Conservation (phyloP, 2,888 invertebrate genomes). For the Tipula helvola region DNA sequence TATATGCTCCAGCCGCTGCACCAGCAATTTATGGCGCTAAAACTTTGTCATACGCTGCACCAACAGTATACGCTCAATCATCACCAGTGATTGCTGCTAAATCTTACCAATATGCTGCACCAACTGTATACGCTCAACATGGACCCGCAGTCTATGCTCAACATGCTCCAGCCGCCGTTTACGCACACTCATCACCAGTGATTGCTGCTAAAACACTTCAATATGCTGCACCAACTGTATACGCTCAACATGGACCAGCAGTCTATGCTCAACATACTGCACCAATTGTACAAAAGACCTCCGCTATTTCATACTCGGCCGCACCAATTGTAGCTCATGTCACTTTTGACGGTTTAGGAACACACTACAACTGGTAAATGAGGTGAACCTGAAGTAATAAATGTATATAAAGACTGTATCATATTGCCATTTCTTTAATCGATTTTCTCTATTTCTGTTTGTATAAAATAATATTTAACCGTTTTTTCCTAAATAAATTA, state of each 20-base stretch:
- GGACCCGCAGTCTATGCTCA: constrained; percentile 22
- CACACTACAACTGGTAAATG: constrained; percentile 50
- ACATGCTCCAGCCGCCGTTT: constrained; percentile 24
- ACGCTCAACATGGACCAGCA: constrained; percentile 23
- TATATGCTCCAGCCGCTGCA: constrained; percentile 34
- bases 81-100: constrained; percentile 24
- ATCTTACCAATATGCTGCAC: constrained; percentile 19
- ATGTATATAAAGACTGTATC: not conserved
- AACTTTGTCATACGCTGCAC: constrained; percentile 25
- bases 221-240: constrained; percentile 20
- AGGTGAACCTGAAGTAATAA: not conserved
- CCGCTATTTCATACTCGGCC: constrained; percentile 37
- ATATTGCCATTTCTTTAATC: not conserved
- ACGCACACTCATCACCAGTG: constrained; percentile 25
- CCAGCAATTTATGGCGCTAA: constrained; percentile 21
- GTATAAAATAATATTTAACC: not conserved
- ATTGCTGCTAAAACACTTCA: constrained; percentile 21
- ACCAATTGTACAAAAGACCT: constrained; percentile 27
- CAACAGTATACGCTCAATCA: constrained; percentile 35
- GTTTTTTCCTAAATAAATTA: not conserved
- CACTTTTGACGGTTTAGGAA: constrained; percentile 48
- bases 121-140: constrained; percentile 23
- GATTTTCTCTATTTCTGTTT: not conserved
- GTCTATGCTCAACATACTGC: constrained; percentile 28
- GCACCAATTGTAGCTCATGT: constrained; percentile 51